Base-by-base conservation (phyloP, 1,140 invertebrate species). In the Chironomus striatipennis region DNA sequence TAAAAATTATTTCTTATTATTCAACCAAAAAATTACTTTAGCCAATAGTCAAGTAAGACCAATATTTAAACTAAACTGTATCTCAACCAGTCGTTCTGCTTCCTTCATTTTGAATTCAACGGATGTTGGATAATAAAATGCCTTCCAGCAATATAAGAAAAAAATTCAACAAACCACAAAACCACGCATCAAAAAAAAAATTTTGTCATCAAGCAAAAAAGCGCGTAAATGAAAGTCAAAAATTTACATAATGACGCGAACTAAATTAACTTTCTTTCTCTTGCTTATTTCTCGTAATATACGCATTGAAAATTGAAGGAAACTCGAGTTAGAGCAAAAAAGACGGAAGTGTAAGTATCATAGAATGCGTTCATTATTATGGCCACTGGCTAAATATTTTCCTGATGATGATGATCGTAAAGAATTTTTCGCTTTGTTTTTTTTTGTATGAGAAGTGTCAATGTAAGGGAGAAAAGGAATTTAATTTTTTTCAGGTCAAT, bases 121-220 rank as follows among this genome's bases (percentile, higher is more conserved):
- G n/a, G n/a, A n/a, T 42, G 67, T 24, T 42, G 15, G 43, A 20
- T 76, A 75, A 34, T 64, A 75, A 43, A 74, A 74, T 42, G 75
- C 73, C 7, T 64, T 65, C n/a, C n/a, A n/a, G n/a, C n/a, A n/a
- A n/a, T n/a, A n/a, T n/a, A n/a, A n/a, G n/a, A n/a, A n/a, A n/a
- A n/a, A n/a, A n/a, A n/a, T n/a, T n/a, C n/a, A n/a, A n/a, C 47
- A 75, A 76, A 43, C 75, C 43, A 65, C 75, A 47, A 70, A 42
- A n/a, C n/a, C n/a, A n/a, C n/a, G n/a, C n/a, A n/a, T n/a, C n/a
- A n/a, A 65, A 20, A 74, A 73, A 57, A 75, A 64, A 15, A 9
- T 47, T 10, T 2, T 43, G 12, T 15, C 21, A 74, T 75, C 73
- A 1, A 74, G 73, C 75, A 34, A 42, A 73, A 75, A 73, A 73